Conservation (phyloP, 2,797 vertebrate genomes). For the Ctenochaetus hawaiiensis region DNA sequence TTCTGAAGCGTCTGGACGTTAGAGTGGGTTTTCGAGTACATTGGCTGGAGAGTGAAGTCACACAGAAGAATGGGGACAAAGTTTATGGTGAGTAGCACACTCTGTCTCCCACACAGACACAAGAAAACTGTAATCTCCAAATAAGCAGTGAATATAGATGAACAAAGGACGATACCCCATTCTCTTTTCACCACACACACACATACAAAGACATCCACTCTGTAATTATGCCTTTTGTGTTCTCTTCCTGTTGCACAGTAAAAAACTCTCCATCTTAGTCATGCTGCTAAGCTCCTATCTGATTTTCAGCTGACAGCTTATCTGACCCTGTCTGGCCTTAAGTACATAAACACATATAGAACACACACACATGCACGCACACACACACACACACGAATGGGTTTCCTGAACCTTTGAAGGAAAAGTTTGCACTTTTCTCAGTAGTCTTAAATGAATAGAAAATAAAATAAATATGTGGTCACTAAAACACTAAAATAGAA, state of each 20-base stretch:
- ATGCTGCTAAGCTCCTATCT: conserved; percentile 56
- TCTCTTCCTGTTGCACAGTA: conserved; percentile 61
- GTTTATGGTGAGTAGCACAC: conserved; percentile 47
- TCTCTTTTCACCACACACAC: conserved; percentile 9
- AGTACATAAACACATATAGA: conserved; percentile 57
- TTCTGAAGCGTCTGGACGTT: conserved; percentile 13
- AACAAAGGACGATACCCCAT: conserved; percentile 36
- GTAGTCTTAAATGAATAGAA: not conserved
- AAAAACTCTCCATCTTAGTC: conserved; percentile 53
- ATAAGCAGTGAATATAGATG: conserved; percentile 40
- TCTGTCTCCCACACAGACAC: conserved; percentile 3
- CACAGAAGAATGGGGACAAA: conserved; percentile 18
- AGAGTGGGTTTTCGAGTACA: conserved; percentile 1
- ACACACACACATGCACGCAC: conserved; percentile 11
- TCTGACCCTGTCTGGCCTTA: conserved; percentile 63
- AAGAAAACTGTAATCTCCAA: conserved; percentile 41
- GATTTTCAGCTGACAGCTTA: conserved; percentile 66
- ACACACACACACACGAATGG: not conserved
- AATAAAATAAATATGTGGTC: conserved; percentile 10
- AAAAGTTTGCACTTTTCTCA: not conserved
- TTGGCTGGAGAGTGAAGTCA: conserved; percentile 33
- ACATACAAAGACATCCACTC: conserved; percentile 45
- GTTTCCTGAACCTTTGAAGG: conserved; percentile 6
- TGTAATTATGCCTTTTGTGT: conserved; percentile 76
- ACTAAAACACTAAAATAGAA: not conserved